Conservation (phyloP, 2,888 invertebrate species). For the Belgica antarctica region DNA sequence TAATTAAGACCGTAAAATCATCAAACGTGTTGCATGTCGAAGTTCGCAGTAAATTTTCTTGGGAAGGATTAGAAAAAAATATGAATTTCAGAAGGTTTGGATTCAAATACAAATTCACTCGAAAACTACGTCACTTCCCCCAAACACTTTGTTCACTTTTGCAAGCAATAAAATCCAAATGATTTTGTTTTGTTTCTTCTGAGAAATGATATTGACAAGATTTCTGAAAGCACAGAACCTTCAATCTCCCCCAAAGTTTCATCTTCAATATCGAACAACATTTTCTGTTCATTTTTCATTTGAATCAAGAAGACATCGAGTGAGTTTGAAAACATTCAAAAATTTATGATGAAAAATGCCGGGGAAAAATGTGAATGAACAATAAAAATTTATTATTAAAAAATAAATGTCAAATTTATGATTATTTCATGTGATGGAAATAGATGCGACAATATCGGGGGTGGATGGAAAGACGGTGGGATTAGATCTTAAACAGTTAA, state of each 20-base stretch:
- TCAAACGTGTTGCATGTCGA: conserved; percentile 25
- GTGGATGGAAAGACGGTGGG: conserved; percentile 31
- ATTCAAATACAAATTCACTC: too few relatives aligned
- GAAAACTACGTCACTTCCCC: neutral
- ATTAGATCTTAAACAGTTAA: conserved; percentile 27
- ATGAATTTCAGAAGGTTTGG: too few relatives aligned
- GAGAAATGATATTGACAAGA: conserved; percentile 26
- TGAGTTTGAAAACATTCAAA: conserved; percentile 14
- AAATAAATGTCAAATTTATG: conserved; percentile 44
- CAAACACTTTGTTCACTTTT: neutral
- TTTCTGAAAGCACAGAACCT: conserved; percentile 13
- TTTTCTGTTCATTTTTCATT: conserved; percentile 32
- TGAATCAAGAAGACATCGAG: conserved; percentile 10
- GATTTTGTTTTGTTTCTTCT: neutral
- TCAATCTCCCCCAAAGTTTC: neutral
- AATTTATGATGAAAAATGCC: conserved; percentile 24
- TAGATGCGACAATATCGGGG: conserved; percentile 23
- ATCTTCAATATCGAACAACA: conserved; percentile 2
- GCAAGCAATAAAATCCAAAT: conserved; percentile 6
- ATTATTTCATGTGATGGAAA: conserved; percentile 36
- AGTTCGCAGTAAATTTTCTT: neutral
- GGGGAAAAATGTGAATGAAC: conserved; percentile 33
- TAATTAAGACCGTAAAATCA: conserved; percentile 22
- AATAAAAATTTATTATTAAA: conserved; percentile 45
- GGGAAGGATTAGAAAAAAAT: too few relatives aligned